A percentile compares a stretch with the other conserved stretches of the same genome.
These are phyloP conservation scores for Caenorhabditis sinica DNA, from an alignment of 2,888 invertebrate genomes.

Conservation along the genomic window DNA sequence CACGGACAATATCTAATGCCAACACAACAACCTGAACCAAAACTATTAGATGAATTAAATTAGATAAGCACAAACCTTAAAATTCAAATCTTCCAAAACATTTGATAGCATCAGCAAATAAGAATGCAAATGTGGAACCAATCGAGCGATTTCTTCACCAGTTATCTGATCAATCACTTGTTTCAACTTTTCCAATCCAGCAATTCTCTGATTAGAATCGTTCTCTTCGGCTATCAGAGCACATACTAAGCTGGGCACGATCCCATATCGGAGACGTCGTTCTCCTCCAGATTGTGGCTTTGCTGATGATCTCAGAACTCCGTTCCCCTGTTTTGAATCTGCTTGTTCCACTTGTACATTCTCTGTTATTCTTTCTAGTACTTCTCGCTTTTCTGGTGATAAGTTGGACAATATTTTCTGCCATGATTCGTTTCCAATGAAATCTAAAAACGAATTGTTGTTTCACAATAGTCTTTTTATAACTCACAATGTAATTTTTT, in stretches of 20 bases:
- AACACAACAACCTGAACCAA: constrained; percentile 84
- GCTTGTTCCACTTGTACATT: constrained; percentile 55
- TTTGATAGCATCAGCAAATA: constrained; percentile 87
- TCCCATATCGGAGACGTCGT: constrained; percentile 83
- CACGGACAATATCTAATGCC: constrained; percentile 85
- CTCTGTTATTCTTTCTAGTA: constrained; percentile 42
- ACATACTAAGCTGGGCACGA: constrained; percentile 85
- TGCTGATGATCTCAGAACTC: constrained; percentile 33
- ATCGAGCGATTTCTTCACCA: constrained; percentile 82
- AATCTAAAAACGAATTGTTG: constrained; percentile 33
- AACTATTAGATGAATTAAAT: not conserved
- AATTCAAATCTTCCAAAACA: constrained; percentile 87
- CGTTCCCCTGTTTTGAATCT: constrained; percentile 23
- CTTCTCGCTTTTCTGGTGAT: constrained; percentile 38
- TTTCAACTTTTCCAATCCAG: constrained; percentile 84
- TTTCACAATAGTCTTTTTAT: too few relatives aligned
- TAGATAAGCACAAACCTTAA: constrained; percentile 81
- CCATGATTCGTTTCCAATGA: constrained; percentile 58
- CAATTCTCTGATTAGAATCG: constrained; percentile 85
- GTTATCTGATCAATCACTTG: constrained; percentile 85
- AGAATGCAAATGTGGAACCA: constrained; percentile 87
- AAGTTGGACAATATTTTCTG: constrained; percentile 37
- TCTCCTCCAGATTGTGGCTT: constrained; percentile 58
- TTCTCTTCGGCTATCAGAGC: constrained; percentile 85
- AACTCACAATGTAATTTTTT: constrained; percentile 47